Conservation (phyloP, 2,888 invertebrate species). For the Papilio demoleus region DNA sequence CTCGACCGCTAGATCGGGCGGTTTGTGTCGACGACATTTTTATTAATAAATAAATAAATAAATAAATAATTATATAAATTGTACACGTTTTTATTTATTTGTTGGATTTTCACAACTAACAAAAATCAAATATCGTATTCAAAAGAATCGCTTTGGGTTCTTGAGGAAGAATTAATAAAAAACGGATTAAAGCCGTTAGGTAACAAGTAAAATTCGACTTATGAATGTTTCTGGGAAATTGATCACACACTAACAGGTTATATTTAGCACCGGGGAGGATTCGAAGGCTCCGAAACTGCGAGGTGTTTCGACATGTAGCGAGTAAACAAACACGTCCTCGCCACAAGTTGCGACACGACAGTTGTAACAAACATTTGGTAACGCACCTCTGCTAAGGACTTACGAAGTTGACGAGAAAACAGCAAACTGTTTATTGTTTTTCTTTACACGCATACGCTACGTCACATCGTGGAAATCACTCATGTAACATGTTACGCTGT, state of each 20-base stretch:
- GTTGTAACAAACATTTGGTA: conserved; percentile 33
- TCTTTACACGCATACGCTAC: conserved; percentile 26
- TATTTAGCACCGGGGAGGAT: conserved; percentile 29
- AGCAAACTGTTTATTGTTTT: conserved; percentile 26
- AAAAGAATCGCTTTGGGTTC: too few relatives aligned
- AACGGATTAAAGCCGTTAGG: not conserved
- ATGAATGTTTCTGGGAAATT: conserved; percentile 8
- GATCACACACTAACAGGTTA: conserved; percentile 18
- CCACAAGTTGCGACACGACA: conserved; percentile 31
- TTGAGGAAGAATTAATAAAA: too few relatives aligned
- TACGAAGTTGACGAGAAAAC: conserved; percentile 30
- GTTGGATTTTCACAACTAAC: too few relatives aligned
- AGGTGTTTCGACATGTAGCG: conserved; percentile 24
- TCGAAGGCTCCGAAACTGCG: conserved; percentile 34
- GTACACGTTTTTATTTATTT: too few relatives aligned
- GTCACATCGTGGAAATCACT: conserved; percentile 11
- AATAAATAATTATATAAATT: too few relatives aligned
- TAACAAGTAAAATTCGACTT: conserved; percentile 10
- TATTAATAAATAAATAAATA: too few relatives aligned
- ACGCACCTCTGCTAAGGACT: conserved; percentile 35
- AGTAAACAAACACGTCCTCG: conserved; percentile 37
- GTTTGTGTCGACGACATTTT: conserved; percentile 1
- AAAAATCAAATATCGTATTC: too few relatives aligned
- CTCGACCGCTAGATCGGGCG: conserved; percentile 17
- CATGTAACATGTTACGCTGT: conserved; percentile 18